phyloP scores from a whole-genome alignment of 2,797 vertebrate genomes.

The Thamnophis elegans region DNA sequence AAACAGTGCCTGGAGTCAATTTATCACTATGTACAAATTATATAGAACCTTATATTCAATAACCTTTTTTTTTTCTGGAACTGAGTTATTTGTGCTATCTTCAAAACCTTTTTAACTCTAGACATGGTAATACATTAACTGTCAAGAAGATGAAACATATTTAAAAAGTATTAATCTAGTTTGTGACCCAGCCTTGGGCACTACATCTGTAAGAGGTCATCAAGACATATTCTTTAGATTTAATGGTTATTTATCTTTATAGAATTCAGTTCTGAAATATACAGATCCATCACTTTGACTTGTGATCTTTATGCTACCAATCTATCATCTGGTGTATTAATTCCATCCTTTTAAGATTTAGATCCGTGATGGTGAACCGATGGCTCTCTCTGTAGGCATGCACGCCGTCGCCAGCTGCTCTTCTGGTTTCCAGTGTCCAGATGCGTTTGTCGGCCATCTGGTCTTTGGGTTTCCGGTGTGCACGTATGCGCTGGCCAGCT shows the following conservation, averaged over 20 bases:
- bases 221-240: background rate
- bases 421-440: no score
- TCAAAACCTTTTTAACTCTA: background rate
- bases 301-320: background rate
- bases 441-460: no score
- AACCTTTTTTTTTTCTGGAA: background rate
- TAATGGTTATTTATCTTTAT: conserved; percentile 3
- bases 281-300: background rate
- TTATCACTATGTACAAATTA: background rate
- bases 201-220: conserved; percentile 2
- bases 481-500: no score
- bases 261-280: background rate
- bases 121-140: conserved; percentile 29
- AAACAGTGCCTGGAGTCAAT: background rate
- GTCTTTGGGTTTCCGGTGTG: no score
- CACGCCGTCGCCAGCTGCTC: no score
- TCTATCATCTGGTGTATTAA: background rate
- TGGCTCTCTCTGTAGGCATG: no score
- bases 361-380: no score
- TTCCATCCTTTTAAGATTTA: background rate
- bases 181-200: conserved; percentile 19
- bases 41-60: background rate
- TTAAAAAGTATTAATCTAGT: conserved; percentile 19
- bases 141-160: background rate
- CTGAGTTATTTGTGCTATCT: conserved; percentile 6